A percentile compares a stretch with the other conserved stretches of the same genome.
Evolutionary conservation across 2,113 vertebrate species (phyloP).

Genomic region (Dendropsophus ebraccatus): DNA sequence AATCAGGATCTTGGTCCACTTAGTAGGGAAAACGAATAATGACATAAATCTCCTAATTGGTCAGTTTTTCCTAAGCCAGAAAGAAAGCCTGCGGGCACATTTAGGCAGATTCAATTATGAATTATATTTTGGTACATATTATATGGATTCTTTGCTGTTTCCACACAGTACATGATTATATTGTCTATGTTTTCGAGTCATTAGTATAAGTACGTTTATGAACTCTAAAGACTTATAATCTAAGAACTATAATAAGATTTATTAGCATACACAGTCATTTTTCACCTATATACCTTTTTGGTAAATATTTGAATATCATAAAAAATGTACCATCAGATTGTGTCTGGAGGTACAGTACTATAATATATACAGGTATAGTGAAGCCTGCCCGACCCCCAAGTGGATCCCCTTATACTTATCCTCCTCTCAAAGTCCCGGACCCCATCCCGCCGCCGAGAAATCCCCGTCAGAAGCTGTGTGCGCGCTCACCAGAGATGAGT

Average conservation of each 20-base stretch:
- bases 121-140: not conserved
- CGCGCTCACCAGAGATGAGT: too few relatives aligned
- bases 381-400: too few relatives aligned
- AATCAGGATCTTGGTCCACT: constrained; percentile 14
- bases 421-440: too few relatives aligned
- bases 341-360: too few relatives aligned
- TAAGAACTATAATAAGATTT: not conserved
- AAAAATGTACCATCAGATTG: too few relatives aligned
- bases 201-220: not conserved
- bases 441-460: too few relatives aligned
- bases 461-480: too few relatives aligned
- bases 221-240: not conserved
- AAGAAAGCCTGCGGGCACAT: not conserved
- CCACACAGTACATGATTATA: not conserved
- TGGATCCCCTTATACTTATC: too few relatives aligned
- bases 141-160: not conserved
- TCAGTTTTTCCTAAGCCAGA: not conserved
- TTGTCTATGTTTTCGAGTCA: not conserved
- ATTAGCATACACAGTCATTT: not conserved
- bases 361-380: too few relatives aligned
- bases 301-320: not conserved
- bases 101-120: not conserved
- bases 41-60: constrained; percentile 31
- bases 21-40: not conserved
- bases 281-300: not conserved